Conservation (phyloP, 2,797 vertebrate species). For the Setipinna tenuifilis region DNA sequence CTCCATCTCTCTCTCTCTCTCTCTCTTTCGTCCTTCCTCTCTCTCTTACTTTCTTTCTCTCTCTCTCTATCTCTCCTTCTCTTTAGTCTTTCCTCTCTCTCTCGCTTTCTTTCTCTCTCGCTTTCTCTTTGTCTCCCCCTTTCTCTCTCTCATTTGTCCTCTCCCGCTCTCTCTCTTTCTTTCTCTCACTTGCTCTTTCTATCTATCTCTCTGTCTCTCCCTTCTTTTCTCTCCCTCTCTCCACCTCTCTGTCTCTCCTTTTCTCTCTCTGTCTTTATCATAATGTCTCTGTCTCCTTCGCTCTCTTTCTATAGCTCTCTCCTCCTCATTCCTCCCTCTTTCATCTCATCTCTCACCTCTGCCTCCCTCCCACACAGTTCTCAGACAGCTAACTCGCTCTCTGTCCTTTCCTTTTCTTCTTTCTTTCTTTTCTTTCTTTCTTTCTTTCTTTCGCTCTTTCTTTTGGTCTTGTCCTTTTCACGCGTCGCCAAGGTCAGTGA, state of each 20-base stretch:
- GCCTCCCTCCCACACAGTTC: not conserved
- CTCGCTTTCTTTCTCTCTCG: too few relatives aligned
- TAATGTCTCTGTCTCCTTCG: too few relatives aligned
- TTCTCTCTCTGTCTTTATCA: not conserved
- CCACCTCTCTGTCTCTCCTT: not conserved
- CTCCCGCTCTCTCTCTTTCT: not conserved
- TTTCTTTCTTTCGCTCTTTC: not conserved
- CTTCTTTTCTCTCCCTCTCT: not conserved
- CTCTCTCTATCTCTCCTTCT: not conserved
- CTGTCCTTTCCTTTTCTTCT: not conserved
- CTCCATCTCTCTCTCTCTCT: not conserved
- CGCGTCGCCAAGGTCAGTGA: not conserved
- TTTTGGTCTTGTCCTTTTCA: not conserved
- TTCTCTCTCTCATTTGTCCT: not conserved
- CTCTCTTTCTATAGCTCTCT: too few relatives aligned
- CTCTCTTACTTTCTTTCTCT: not conserved
- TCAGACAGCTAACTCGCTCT: not conserved
- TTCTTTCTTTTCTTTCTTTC: not conserved
- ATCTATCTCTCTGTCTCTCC: not conserved
- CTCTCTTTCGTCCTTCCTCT: not conserved
- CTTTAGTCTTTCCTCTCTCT: too few relatives aligned
- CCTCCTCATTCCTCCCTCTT: too few relatives aligned
- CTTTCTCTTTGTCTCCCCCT: too few relatives aligned
- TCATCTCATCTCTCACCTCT: constrained; percentile 1
- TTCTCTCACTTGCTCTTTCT: not conserved